These are phyloP conservation scores for Ennomos quercinarius DNA, from an alignment of 2,888 invertebrate genomes.

Conservation along the genomic window DNA sequence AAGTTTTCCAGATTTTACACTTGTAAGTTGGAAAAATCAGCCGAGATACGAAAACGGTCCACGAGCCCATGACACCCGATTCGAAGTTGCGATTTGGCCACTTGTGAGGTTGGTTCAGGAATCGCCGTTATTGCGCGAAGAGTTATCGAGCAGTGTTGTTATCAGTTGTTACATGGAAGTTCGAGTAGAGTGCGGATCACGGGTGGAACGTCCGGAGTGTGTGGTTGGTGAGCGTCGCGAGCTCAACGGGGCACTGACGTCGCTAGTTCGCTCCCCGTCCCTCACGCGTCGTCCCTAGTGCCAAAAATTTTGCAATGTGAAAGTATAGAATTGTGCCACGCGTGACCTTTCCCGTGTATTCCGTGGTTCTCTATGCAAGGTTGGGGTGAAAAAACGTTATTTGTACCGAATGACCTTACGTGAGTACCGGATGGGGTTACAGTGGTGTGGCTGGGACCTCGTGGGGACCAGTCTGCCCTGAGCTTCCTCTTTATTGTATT, in stretches of 20 bases:
- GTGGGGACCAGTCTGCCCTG: constrained; percentile 58
- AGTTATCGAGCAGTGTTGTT: constrained; percentile 52
- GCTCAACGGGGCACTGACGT: constrained; percentile 82
- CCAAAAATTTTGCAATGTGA: constrained; percentile 86
- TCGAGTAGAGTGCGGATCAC: constrained; percentile 57
- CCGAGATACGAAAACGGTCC: constrained; percentile 80
- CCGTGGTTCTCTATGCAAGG: constrained; percentile 56
- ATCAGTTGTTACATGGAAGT: constrained; percentile 49
- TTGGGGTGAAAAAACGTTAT: constrained; percentile 60
- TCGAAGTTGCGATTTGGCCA: constrained; percentile 75
- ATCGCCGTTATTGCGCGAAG: constrained; percentile 54
- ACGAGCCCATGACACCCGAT: constrained; percentile 83
- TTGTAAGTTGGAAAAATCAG: constrained; percentile 70
- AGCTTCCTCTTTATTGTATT: constrained; percentile 12
- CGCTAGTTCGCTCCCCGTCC: constrained; percentile 76
- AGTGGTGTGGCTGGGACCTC: constrained; percentile 52
- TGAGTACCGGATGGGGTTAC: constrained; percentile 52
- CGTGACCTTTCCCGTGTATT: constrained; percentile 78
- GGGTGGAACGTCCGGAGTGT: constrained; percentile 62
- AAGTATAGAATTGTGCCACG: constrained; percentile 84
- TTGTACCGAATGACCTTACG: constrained; percentile 64
- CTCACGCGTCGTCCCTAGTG: constrained; percentile 70
- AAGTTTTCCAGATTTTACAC: constrained; percentile 87
- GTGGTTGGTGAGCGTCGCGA: constrained; percentile 75
- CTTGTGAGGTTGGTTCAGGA: constrained; percentile 69